A percentile compares a stretch with the other conserved stretches of the same genome.
These are phyloP conservation scores for Herpetotheres cachinnans DNA, from an alignment of 2,113 vertebrate species.

Conservation along the genomic window DNA sequence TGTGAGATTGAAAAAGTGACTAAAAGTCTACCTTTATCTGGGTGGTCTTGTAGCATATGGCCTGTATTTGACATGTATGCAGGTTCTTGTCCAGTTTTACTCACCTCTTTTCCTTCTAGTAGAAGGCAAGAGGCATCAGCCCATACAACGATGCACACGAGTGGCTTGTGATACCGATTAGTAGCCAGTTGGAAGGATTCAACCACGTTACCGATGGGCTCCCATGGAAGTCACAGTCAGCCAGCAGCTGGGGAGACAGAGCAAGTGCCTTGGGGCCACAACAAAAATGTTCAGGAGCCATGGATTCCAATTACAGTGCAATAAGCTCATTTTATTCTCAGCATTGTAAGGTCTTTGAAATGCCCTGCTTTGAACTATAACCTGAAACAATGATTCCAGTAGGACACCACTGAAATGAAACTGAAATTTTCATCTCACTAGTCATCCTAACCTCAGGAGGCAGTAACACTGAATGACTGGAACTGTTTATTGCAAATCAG, in stretches of 20 bases:
- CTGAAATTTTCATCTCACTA: neutral
- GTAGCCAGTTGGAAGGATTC: neutral
- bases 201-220: neutral
- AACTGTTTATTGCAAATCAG: neutral
- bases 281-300: neutral
- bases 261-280: neutral
- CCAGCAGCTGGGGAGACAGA: neutral
- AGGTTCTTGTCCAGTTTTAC: neutral
- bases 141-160: neutral
- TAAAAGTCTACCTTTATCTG: neutral
- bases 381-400: neutral
- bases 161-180: neutral
- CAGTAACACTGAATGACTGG: neutral
- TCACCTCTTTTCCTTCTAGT: neutral
- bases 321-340: neutral
- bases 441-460: neutral
- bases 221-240: neutral
- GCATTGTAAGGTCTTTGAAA: neutral
- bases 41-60: neutral
- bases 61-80: neutral
- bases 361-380: neutral
- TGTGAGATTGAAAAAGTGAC: neutral
- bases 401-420: neutral
- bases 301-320: neutral
- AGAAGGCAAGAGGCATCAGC: neutral